These are phyloP conservation scores for Drosophila hydei DNA, from an alignment of 1,140 invertebrate genomes.

Conservation along the genomic window DNA sequence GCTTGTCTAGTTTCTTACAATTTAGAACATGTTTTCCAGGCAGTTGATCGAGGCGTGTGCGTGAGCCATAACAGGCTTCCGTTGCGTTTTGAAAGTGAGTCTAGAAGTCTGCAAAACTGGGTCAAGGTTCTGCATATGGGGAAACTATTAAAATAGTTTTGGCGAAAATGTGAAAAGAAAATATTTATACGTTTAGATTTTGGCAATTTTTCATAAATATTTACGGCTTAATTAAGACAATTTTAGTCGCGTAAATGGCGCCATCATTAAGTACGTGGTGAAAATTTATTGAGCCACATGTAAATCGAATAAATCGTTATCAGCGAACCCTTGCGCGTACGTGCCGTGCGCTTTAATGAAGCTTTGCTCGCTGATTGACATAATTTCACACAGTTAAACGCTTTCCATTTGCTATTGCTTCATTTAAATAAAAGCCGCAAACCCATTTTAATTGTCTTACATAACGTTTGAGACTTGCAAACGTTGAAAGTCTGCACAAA, in stretches of 20 bases:
- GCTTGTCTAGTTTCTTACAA: not conserved
- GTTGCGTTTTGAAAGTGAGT: constrained; percentile 60
- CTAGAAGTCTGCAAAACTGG: constrained; percentile 15
- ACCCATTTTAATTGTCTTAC: constrained; percentile 42
- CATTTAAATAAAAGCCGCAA: constrained; percentile 59
- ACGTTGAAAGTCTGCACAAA: constrained; percentile 17
- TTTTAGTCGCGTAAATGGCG: constrained; percentile 62
- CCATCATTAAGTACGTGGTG: constrained; percentile 75
- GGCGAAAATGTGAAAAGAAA: constrained; percentile 44
- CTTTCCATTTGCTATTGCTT: constrained; percentile 64
- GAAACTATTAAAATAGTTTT: constrained; percentile 32
- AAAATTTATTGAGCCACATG: constrained; percentile 65
- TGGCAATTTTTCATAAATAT: constrained; percentile 42
- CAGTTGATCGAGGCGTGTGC: constrained; percentile 5
- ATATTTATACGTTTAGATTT: constrained; percentile 13
- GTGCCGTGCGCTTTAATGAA: constrained; percentile 58
- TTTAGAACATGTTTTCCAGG: constrained; percentile 33
- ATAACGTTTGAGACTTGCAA: constrained; percentile 37
- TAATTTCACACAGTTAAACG: constrained; percentile 53
- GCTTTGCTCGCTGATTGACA: constrained; percentile 54
- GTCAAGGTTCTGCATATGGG: constrained; percentile 65
- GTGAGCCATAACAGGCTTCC: constrained; percentile 12
- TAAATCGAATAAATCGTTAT: constrained; percentile 52
- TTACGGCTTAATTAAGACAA: constrained; percentile 56
- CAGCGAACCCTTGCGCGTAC: constrained; percentile 50